Percentiles rank a stretch among this genome's conserved stretches.
phyloP scores from a whole-genome alignment of 1,140 invertebrate genomes.

The Microplitis mediator region DNA sequence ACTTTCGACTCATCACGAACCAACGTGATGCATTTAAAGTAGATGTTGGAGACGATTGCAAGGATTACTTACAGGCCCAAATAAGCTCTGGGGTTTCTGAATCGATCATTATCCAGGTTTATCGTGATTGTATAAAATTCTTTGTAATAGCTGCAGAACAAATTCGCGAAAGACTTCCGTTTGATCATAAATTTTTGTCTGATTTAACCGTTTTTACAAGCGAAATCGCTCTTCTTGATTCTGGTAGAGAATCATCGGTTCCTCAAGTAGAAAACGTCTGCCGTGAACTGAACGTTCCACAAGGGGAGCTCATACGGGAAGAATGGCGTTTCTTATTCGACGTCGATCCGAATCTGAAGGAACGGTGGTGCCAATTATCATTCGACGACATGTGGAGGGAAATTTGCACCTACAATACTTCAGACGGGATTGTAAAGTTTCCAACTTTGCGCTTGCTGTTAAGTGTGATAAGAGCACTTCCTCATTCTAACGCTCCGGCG shows the following conservation, averaged over 20 bases:
- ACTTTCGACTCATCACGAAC: background rate
- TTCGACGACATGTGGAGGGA: slow-evolving; percentile 18
- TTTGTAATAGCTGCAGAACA: slow-evolving; percentile 15
- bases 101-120: background rate
- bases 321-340: slow-evolving; percentile 13
- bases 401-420: slow-evolving; percentile 2
- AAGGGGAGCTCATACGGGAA: background rate
- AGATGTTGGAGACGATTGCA: slow-evolving; percentile 8
- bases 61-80: slow-evolving; percentile 4
- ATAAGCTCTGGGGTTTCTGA: background rate
- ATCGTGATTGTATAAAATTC: slow-evolving; percentile 6
- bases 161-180: slow-evolving; percentile 18
- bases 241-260: background rate
- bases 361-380: slow-evolving; percentile 12
- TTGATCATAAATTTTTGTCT: slow-evolving; percentile 23
- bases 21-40: background rate
- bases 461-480: slow-evolving; percentile 17
- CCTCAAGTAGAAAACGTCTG: background rate
- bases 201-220: slow-evolving; percentile 1
- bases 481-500: slow-evolving; percentile 30
- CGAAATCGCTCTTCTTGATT: background rate
- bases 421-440: slow-evolving; percentile 5
- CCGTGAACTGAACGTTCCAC: background rate
- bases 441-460: background rate
- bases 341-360: background rate